These are phyloP conservation scores for Morelia viridis DNA, from an alignment of 2,797 vertebrate species.

Conservation along the genomic window DNA sequence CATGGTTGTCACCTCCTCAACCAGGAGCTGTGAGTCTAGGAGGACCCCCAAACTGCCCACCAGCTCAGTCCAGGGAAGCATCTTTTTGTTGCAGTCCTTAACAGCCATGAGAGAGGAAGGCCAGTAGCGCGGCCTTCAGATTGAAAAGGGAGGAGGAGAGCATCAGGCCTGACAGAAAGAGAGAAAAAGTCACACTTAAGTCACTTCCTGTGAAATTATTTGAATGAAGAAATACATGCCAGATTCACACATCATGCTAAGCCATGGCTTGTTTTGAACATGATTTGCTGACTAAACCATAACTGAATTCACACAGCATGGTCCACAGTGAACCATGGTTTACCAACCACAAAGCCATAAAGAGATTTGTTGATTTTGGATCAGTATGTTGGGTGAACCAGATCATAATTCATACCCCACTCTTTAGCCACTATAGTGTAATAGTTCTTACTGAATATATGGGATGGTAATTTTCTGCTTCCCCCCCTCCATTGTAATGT, in stretches of 20 bases:
- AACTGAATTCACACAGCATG: background rate
- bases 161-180: background rate
- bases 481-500: too few species aligned
- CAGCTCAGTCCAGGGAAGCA: background rate
- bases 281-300: background rate
- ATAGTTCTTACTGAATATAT: background rate
- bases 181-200: background rate
- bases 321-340: background rate
- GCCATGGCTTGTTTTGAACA: background rate
- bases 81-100: too few species aligned
- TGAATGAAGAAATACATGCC: background rate
- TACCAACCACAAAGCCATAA: background rate
- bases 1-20: background rate
- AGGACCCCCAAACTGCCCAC: background rate
- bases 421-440: background rate
- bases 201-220: background rate
- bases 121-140: background rate
- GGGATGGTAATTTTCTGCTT: background rate
- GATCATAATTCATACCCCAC: background rate
- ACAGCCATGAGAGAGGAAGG: background rate
- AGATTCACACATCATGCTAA: background rate
- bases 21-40: background rate
- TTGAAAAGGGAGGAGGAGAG: background rate
- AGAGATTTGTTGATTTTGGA: background rate
- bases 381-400: background rate